Conservation (phyloP, 2,797 vertebrate species). For the Acanthiza pusilla region DNA sequence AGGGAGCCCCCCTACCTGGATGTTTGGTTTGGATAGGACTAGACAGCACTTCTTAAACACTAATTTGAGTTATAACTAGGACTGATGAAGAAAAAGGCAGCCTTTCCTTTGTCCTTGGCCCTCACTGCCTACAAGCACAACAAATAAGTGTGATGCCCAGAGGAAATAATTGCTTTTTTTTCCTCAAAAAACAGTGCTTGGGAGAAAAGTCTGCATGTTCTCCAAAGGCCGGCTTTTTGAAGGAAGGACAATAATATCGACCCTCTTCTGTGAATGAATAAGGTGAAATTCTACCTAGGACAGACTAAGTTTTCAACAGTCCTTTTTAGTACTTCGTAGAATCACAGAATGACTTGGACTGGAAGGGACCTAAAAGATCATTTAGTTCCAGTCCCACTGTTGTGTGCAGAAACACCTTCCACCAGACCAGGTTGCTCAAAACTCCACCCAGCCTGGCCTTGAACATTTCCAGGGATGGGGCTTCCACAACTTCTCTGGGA, state of each 20-base stretch:
- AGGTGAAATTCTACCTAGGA: background rate
- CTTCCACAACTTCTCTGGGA: background rate
- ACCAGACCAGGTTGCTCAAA: background rate
- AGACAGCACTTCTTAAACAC: background rate
- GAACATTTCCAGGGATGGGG: background rate
- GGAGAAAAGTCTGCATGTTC: background rate
- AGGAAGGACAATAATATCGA: background rate
- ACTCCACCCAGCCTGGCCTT: background rate
- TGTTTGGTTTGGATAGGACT: background rate
- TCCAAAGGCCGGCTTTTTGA: background rate
- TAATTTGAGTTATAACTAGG: background rate
- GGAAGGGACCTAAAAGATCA: background rate
- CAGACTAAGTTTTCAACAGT: background rate
- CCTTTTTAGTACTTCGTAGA: background rate
- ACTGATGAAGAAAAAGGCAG: background rate
- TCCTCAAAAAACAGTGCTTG: background rate
- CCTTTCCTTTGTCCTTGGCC: background rate
- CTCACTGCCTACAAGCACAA: background rate
- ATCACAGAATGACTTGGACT: background rate
- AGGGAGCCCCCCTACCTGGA: accelerated
- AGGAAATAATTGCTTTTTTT: background rate
- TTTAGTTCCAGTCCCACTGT: background rate
- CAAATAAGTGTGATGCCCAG: background rate
- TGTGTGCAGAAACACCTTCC: background rate
- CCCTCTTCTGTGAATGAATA: background rate